Evolutionary conservation across 1,140 invertebrate species (phyloP).

Genomic region (Phocides pigmalion): DNA sequence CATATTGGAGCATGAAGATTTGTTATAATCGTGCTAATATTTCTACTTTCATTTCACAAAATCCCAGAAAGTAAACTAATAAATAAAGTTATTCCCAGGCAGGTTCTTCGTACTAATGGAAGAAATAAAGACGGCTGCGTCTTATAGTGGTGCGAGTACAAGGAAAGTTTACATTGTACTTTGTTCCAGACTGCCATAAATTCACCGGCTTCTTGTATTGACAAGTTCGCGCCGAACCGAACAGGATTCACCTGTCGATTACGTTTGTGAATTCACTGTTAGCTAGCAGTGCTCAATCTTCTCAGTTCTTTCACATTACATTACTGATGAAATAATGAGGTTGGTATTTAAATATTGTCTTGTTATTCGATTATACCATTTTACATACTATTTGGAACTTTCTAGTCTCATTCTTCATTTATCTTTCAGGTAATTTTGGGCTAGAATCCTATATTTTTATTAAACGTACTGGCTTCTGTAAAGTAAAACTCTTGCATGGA

Average conservation of each 20-base stretch:
- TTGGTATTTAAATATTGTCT: too few species aligned
- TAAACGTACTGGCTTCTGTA: too few species aligned
- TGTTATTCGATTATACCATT: too few species aligned
- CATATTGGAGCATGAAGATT: too few species aligned
- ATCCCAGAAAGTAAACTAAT: background rate
- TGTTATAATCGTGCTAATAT: too few species aligned
- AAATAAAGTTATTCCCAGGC: constrained; percentile 23
- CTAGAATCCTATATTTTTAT: background rate
- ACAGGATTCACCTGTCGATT: constrained; percentile 42
- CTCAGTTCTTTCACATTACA: background rate
- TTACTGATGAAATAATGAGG: background rate
- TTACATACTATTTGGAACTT: too few species aligned
- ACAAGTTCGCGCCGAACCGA: constrained; percentile 40
- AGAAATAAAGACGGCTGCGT: constrained; percentile 24
- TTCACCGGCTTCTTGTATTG: constrained; percentile 44
- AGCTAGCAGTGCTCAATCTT: constrained; percentile 27
- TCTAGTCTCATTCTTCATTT: too few species aligned
- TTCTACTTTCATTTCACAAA: too few species aligned
- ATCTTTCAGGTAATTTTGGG: too few species aligned
- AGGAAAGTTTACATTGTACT: constrained; percentile 36
- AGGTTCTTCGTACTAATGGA: constrained; percentile 32
- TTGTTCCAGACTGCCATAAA: constrained; percentile 40
- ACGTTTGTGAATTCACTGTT: constrained; percentile 41
- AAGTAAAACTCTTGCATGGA: too few species aligned
- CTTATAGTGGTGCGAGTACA: constrained; percentile 17